Percentiles rank a stretch among this genome's conserved stretches.
Evolutionary conservation across 1,140 invertebrate genomes (phyloP).

Genomic region (Lysiphlebus fabarum): DNA sequence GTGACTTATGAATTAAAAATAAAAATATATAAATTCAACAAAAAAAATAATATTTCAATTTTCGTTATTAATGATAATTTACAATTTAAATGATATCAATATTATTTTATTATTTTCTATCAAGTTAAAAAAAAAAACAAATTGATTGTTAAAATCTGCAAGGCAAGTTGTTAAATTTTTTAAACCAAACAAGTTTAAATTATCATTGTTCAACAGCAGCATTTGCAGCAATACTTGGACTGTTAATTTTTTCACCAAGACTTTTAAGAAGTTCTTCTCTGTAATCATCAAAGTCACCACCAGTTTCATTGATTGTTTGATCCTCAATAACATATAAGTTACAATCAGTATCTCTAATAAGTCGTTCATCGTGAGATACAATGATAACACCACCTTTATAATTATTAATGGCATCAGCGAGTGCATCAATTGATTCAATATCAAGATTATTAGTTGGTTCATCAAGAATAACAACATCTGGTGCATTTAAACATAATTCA

Average conservation of each 20-base stretch:
- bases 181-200: background rate
- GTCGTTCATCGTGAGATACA: conserved; percentile 97
- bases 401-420: conserved; percentile 95
- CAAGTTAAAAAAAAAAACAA: no score
- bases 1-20: no score
- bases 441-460: conserved; percentile 99
- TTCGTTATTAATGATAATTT: no score
- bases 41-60: no score
- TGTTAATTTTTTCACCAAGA: conserved; percentile 91
- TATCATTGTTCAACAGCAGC: conserved; percentile 74
- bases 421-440: conserved; percentile 98
- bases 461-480: conserved; percentile 94
- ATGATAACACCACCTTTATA: conserved; percentile 98
- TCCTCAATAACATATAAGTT: conserved; percentile 95
- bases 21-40: no score
- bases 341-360: conserved; percentile 96
- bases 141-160: no score
- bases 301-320: conserved; percentile 91
- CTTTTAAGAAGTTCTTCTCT: conserved; percentile 91
- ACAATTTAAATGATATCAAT: no score
- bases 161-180: no score
- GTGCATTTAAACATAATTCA: conserved; percentile 87
- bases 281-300: conserved; percentile 99
- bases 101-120: no score
- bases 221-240: conserved; percentile 89